Conservation (phyloP, 2,888 invertebrate species). For the Clusia tigrina region DNA sequence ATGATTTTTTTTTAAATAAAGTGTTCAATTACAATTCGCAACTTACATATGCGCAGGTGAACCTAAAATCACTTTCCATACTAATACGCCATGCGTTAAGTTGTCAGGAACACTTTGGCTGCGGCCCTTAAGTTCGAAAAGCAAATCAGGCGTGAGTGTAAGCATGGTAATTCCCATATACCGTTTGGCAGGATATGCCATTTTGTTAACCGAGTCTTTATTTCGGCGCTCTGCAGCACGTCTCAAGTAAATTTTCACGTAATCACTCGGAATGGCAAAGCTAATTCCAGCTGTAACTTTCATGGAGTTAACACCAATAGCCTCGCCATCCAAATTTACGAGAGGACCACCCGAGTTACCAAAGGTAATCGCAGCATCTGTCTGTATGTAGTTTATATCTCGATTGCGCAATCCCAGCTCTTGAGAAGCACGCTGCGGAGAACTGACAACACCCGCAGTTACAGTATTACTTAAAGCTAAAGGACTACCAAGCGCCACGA, state of each 20-base stretch:
- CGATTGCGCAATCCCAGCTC: slow-evolving; percentile 74
- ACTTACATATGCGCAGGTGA: slow-evolving; percentile 87
- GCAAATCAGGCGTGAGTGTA: slow-evolving; percentile 79
- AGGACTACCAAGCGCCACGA: slow-evolving; percentile 93
- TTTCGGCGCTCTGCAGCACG: slow-evolving; percentile 63
- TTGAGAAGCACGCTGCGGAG: slow-evolving; percentile 72
- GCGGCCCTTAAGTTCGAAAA: slow-evolving; percentile 76
- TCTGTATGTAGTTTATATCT: slow-evolving; percentile 91
- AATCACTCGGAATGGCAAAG: slow-evolving; percentile 92
- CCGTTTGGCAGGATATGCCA: slow-evolving; percentile 61
- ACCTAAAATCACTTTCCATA: slow-evolving; percentile 86
- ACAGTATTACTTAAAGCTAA: slow-evolving; percentile 88
- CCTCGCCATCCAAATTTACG: slow-evolving; percentile 92
- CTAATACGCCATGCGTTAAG: slow-evolving; percentile 80
- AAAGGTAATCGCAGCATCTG: slow-evolving; percentile 95
- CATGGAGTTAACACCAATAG: slow-evolving; percentile 93
- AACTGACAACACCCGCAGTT: slow-evolving; percentile 89
- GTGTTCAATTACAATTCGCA: neutral
- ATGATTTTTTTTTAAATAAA: neutral
- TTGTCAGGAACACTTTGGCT: slow-evolving; percentile 73
- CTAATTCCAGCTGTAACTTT: slow-evolving; percentile 93
- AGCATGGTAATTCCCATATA: slow-evolving; percentile 93
- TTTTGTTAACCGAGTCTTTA: slow-evolving; percentile 46
- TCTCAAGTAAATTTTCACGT: slow-evolving; percentile 81
- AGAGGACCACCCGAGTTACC: slow-evolving; percentile 96